Evolutionary conservation across 2,113 vertebrate genomes (phyloP).

Genomic region (Tychaedon coryphoeus): DNA sequence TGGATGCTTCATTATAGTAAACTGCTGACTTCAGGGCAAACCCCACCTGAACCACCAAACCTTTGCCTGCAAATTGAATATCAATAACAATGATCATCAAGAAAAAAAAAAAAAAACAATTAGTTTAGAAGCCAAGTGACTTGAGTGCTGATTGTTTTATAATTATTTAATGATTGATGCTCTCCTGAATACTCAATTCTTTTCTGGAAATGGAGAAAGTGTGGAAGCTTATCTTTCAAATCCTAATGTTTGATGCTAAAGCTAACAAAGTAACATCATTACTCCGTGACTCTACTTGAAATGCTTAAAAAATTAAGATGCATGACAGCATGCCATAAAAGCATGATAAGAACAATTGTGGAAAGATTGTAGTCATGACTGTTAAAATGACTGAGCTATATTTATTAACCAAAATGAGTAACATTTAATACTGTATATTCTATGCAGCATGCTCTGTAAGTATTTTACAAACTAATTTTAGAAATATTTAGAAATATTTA

Average conservation of each 20-base stretch:
- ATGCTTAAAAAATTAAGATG: background rate
- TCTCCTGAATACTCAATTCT: background rate
- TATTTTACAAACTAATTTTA: background rate
- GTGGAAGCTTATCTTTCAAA: background rate
- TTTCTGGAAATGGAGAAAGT: background rate
- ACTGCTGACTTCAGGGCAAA: background rate
- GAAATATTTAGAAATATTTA: background rate
- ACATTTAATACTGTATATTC: background rate
- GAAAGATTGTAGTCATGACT: background rate
- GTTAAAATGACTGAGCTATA: background rate
- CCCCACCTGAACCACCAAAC: background rate
- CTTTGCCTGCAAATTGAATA: background rate
- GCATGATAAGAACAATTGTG: background rate
- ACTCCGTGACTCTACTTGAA: background rate
- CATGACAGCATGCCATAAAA: background rate
- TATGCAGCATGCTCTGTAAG: background rate
- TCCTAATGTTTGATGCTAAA: background rate
- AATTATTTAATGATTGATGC: background rate
- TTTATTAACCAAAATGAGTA: background rate
- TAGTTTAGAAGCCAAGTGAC: background rate
- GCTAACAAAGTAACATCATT: background rate
- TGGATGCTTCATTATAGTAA: background rate
- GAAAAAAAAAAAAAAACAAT: too few species aligned
- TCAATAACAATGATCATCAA: accelerated
- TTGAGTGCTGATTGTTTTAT: background rate